These are phyloP conservation scores for Neodiprion pinetum DNA, from an alignment of 1,140 invertebrate species.

Conservation along the genomic window DNA sequence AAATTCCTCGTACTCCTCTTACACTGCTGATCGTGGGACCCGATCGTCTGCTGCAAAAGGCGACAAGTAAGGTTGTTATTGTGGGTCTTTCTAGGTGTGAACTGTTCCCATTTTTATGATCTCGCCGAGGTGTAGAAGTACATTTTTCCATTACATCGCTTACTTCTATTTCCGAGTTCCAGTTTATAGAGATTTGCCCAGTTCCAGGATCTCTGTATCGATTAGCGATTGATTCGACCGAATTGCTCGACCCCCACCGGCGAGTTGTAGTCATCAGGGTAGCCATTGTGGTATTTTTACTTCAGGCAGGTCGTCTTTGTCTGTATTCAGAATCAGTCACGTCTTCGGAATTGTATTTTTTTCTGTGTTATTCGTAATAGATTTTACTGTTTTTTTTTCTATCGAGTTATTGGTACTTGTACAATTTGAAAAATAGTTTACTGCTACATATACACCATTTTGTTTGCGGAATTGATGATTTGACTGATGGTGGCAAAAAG, in stretches of 20 bases:
- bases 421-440: not conserved
- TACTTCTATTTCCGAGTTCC: not conserved
- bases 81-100: not conserved
- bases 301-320: too few species aligned
- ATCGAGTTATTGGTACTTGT: not conserved
- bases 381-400: not conserved
- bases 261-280: not conserved
- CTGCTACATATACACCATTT: too few species aligned
- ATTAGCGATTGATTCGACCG: not conserved
- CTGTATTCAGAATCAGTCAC: too few species aligned
- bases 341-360: not conserved
- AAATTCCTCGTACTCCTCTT: not conserved
- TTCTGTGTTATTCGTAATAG: not conserved
- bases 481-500: too few species aligned
- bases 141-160: not conserved
- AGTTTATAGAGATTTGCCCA: not conserved
- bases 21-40: not conserved
- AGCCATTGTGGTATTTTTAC: not conserved
- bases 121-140: not conserved
- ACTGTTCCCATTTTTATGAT: not conserved
- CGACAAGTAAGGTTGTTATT: too few species aligned
- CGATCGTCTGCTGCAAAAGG: too few species aligned
- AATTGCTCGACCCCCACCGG: not conserved
- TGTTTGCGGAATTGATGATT: too few species aligned
- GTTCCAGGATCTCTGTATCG: not conserved